phyloP scores from a whole-genome alignment of 1,140 invertebrate genomes.

The Diachasmimorpha longicaudata region DNA sequence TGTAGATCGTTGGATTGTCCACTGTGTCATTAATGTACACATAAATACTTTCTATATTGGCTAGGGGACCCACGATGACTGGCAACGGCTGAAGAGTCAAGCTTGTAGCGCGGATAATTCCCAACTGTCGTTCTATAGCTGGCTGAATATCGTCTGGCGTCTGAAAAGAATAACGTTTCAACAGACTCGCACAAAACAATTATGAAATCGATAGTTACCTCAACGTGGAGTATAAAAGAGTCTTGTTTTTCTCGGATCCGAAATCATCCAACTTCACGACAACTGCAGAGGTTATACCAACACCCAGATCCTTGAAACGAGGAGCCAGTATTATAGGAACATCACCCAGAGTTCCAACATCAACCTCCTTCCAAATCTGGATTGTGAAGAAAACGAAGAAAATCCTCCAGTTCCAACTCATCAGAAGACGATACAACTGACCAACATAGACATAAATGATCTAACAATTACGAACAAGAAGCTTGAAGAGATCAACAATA shows the following conservation, averaged over 20 bases:
- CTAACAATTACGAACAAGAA: no score
- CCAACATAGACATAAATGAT: no score
- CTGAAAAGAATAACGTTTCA: background rate
- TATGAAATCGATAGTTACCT: background rate
- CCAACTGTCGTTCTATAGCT: background rate
- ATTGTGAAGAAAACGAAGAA: no score
- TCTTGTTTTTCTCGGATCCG: conserved; percentile 1
- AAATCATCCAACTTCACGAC: no score
- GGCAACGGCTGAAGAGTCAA: conserved; percentile 13
- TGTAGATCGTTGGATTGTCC: background rate
- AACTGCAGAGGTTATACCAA: no score
- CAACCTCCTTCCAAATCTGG: no score
- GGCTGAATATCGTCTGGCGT: background rate
- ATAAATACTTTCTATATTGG: background rate
- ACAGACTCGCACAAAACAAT: background rate
- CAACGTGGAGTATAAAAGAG: background rate
- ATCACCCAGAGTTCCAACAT: no score
- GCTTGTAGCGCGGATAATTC: background rate
- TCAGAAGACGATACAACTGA: no score
- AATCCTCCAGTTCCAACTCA: no score
- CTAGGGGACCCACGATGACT: background rate
- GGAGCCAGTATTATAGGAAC: no score
- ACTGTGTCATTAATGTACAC: conserved; percentile 10
- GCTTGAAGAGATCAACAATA: no score
- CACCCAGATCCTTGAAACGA: no score